These are phyloP conservation scores for Harmothoe impar DNA, from an alignment of 2,888 invertebrate species.

Conservation along the genomic window DNA sequence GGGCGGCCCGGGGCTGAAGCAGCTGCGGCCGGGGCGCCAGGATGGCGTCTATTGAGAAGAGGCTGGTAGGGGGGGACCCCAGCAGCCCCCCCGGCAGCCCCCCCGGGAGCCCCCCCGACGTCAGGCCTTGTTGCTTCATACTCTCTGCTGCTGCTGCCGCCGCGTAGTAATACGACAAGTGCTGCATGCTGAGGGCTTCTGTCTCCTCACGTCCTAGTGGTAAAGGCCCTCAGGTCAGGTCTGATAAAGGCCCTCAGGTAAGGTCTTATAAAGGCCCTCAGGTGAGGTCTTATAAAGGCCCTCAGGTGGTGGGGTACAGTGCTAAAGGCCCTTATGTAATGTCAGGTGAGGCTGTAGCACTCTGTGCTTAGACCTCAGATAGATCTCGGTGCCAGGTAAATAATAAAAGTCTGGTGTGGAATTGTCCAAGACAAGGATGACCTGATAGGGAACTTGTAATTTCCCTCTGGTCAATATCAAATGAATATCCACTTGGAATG, in stretches of 20 bases:
- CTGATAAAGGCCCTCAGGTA: not conserved
- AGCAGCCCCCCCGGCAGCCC: not conserved
- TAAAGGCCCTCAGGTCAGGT: too few relatives aligned
- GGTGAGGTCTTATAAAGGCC: not conserved
- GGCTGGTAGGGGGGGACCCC: conserved; percentile 25
- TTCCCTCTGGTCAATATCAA: too few relatives aligned
- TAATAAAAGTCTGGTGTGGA: too few relatives aligned
- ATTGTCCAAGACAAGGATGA: too few relatives aligned
- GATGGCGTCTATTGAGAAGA: conserved; percentile 79
- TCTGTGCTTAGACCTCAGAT: too few relatives aligned
- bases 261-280: not conserved
- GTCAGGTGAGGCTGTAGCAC: too few relatives aligned
- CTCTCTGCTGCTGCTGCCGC: conserved; percentile 54
- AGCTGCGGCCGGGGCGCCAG: conserved; percentile 75
- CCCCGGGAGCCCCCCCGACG: not conserved
- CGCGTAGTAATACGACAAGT: conserved; percentile 63
- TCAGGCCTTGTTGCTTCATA: not conserved
- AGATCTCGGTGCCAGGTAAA: too few relatives aligned
- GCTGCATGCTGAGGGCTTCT: conserved; percentile 61
- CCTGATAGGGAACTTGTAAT: too few relatives aligned
- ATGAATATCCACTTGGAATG: too few relatives aligned
- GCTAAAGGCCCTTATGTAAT: not conserved
- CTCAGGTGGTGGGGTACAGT: not conserved
- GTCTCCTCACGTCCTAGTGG: not conserved
- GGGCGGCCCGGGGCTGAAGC: conserved; percentile 69